Evolutionary conservation across 2,797 vertebrate species (phyloP).

Genomic region (Anolis apletophallus): DNA sequence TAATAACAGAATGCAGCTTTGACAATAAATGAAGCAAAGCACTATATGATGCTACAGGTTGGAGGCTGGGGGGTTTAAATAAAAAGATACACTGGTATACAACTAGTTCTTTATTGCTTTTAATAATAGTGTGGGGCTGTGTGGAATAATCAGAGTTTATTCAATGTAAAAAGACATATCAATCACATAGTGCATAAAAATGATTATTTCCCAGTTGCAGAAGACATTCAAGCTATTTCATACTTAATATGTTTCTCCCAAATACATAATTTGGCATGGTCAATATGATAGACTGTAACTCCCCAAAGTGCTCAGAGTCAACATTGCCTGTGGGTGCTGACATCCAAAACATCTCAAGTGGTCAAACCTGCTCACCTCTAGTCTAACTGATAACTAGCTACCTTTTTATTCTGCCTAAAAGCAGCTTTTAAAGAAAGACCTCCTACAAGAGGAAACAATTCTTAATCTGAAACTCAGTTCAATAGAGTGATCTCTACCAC

Average conservation of each 20-base stretch:
- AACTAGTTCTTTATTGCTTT: no score
- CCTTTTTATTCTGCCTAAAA: background rate
- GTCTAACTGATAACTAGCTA: background rate
- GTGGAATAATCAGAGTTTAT: background rate
- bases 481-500: slow-evolving; percentile 10
- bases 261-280: background rate
- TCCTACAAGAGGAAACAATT: background rate
- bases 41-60: background rate
- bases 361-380: no score
- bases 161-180: background rate
- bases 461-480: background rate
- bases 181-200: background rate
- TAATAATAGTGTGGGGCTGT: background rate
- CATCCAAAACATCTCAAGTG: no score
- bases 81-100: background rate
- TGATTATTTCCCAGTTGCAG: background rate
- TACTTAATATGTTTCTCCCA: background rate
- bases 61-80: background rate
- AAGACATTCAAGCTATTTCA: background rate
- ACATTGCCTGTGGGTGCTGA: no score
- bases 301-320: no score
- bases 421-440: background rate
- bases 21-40: background rate
- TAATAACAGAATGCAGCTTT: background rate
- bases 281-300: background rate